Evolutionary conservation across 2,888 invertebrate species (phyloP).

Genomic region (Seladonia tumulorum): DNA sequence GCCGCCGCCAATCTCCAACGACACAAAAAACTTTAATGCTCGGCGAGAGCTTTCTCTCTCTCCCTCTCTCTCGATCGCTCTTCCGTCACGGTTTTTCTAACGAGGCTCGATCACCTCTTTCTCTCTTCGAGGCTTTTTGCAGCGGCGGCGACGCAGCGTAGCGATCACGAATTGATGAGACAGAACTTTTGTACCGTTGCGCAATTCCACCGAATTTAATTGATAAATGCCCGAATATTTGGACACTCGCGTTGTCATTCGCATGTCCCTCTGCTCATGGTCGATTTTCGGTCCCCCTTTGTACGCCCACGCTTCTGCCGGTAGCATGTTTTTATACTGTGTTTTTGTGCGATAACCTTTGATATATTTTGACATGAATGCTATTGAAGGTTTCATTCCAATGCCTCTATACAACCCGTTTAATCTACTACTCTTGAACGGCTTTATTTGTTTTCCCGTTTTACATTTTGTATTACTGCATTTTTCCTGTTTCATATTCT

Average conservation of each 20-base stretch:
- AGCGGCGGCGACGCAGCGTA: not conserved
- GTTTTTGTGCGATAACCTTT: not conserved
- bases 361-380: not conserved
- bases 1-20: constrained; percentile 43
- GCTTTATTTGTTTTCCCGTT: not conserved
- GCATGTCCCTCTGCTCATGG: not conserved
- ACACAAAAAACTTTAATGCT: constrained; percentile 68
- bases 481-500: not conserved
- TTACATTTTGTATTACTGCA: not conserved
- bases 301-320: not conserved
- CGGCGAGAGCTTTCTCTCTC: constrained; percentile 50
- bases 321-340: not conserved
- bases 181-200: constrained; percentile 17
- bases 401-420: not conserved
- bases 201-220: constrained; percentile 23
- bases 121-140: not conserved
- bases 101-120: constrained; percentile 16
- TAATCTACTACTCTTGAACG: not conserved
- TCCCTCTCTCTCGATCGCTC: not conserved
- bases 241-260: not conserved
- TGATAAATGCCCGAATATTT: constrained; percentile 6
- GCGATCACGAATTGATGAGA: constrained; percentile 36
- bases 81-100: constrained; percentile 42
- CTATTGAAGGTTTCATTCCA: not conserved
- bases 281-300: not conserved